Percentiles rank a stretch among this genome's conserved stretches.
Evolutionary conservation across 2,113 vertebrate species (phyloP).

Genomic region (Hemibagrus wyckioides): DNA sequence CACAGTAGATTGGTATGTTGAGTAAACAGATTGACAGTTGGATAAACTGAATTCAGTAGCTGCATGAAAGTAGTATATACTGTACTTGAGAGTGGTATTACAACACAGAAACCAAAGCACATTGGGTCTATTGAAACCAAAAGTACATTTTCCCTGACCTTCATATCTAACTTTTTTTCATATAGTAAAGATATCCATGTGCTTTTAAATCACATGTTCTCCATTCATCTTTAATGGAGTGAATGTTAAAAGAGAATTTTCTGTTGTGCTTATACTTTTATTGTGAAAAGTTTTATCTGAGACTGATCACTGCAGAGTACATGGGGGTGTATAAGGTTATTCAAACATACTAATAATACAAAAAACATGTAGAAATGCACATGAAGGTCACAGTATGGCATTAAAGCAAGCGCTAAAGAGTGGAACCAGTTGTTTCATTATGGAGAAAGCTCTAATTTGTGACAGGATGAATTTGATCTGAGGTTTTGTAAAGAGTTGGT

Average conservation of each 20-base stretch:
- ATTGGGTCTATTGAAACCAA: neutral
- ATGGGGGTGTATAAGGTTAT: conserved; percentile 12
- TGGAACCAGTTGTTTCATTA: neutral
- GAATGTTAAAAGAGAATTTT: neutral
- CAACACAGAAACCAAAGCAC: neutral
- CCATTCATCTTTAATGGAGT: conserved; percentile 44
- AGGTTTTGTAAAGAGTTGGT: conserved; percentile 44
- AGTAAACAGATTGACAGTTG: neutral
- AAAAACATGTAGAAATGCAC: neutral
- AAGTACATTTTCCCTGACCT: neutral
- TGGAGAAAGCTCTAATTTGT: conserved; percentile 35
- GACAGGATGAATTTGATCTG: conserved; percentile 45
- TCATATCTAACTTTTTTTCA: neutral
- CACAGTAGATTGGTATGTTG: neutral
- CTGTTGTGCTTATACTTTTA: conserved; percentile 11
- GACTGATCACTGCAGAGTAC: conserved; percentile 30
- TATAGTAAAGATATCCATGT: conserved; percentile 9
- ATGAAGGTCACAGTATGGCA: conserved; percentile 37
- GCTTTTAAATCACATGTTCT: conserved; percentile 51
- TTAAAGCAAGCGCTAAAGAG: conserved; percentile 6
- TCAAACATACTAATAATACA: conserved; percentile 44
- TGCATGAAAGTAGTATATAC: neutral
- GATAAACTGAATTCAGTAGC: neutral
- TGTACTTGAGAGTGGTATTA: neutral
- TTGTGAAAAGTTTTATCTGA: conserved; percentile 21